Evolutionary conservation across 2,888 invertebrate species (phyloP), one percentile per base, ranked within the genome.

Genomic region (Netelia fuscicornis): DNA sequence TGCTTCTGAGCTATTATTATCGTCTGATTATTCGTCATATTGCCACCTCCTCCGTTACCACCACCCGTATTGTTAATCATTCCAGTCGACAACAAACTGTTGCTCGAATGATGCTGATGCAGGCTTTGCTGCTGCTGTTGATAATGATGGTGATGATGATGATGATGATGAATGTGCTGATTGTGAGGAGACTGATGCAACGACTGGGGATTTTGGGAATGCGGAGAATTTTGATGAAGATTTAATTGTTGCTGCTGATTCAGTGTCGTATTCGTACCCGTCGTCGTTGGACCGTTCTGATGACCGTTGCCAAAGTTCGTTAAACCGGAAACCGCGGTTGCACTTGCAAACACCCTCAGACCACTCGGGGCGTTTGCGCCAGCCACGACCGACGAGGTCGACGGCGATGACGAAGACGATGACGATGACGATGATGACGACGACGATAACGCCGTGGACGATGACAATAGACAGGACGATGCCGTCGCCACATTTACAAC

Each of bases 1-100:
- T 92, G 93, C 89, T 93, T 93, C 88, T 93, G 93, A 71, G 92
- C 92, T 87, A 93, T 86, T 88, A 93, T 89, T 86, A 92, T 91
- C 81, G 92, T 90, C 84, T 92, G 93, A 85, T 90, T 93, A 88
- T 92, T 92, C 62, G 89, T 82, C 74, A 90, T 78, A 71, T 54
- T 79, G 42, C 81, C 78, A 70, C 68, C 77, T 25, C 20, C 44
- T 17, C 60, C 72, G 25, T 79, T 71, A 48, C 78, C 78, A 75
- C 72, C 71, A 60, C 80, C 81, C 60, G 84, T 81, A 44, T 82
- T 85, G 17, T 85, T 85, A 13, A 87, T 48, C 2, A 44, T 23
- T 67, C 80, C 80, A 13, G 67, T 60, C 48, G 80, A 56, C 78
- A 83, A 62, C 30, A 83, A 56, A 67, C 83, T 83, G 72, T 83